Evolutionary conservation across 2,888 invertebrate genomes (phyloP), one percentile per base, ranked within the genome.

Genomic region (Euclidia mi): DNA sequence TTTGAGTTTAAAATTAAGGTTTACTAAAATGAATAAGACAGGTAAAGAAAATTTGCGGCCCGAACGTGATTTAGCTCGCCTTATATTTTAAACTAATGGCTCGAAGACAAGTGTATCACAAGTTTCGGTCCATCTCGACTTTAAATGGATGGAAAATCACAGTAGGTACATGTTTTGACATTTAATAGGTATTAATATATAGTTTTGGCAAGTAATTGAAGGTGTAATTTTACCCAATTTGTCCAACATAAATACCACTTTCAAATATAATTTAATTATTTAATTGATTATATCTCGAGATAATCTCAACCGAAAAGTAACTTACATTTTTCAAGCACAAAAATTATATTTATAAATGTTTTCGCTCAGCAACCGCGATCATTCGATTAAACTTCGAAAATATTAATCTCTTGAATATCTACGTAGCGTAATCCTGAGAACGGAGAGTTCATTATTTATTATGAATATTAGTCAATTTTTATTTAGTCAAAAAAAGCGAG

Each of bases 401-500:
- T 72, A 85, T 90, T 92, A 90, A 92, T 93, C 90, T 86, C 78
- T 72, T 78, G 68, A 86, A 87, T 88, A 93, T 92, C 91, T 90
- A 87, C 86, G 87, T 82, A 82, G 79, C 82, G 84, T 88, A 87
- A 89, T 92, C 87, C 86, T 87, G 89, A 90, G 91, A 91, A 86
- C 84, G 85, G 84, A 87, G 90, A 90, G 88, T 92, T 92, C 92
- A 94, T 94, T 94, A 94, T 94, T 94, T 94, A 94, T 94, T 94
- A 94, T 92, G 94, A 93, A 94, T 94, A 94, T 94, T 94, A 94
- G 94, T 94, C 90, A 93, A 93, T 94, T 94, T 94, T 94, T 94
- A 94, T 94, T 92, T 93, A 91, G 92, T 91, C 89, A 88, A 94
- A 94, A 91, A 94, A 93, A 89, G 88, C 86, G 86, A 87, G 82